phyloP scores from a whole-genome alignment of 2,797 vertebrate species.

The Lagorchestes hirsutus region DNA sequence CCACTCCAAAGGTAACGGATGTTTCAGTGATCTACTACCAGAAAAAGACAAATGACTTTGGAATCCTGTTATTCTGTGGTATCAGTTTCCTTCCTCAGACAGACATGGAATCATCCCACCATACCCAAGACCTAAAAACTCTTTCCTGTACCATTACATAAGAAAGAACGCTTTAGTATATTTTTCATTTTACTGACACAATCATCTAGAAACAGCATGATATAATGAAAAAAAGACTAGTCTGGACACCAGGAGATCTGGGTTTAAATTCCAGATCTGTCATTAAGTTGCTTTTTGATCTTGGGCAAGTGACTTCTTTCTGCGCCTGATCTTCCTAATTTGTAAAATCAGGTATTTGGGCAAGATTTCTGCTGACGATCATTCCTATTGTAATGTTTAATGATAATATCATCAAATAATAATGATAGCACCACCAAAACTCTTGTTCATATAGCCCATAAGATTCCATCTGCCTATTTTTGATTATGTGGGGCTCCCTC shows the following conservation, averaged over 20 bases:
- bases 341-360: background rate
- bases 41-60: background rate
- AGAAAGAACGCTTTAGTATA: background rate
- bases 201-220: background rate
- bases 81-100: background rate
- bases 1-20: background rate
- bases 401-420: background rate
- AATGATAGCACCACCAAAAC: background rate
- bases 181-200: background rate
- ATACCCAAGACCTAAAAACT: background rate
- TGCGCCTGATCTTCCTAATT: background rate
- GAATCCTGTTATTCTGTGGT: background rate
- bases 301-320: background rate
- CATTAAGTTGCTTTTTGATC: background rate
- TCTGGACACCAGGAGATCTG: background rate
- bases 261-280: background rate
- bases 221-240: background rate
- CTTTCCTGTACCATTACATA: background rate
- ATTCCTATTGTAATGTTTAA: background rate
- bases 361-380: background rate
- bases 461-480: background rate
- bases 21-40: background rate
- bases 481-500: background rate
- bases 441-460: background rate
- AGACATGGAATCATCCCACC: background rate